Percentiles rank a stretch among this genome's conserved stretches.
phyloP scores from a whole-genome alignment of 2,888 invertebrate genomes.

The Zonitis immaculata region DNA sequence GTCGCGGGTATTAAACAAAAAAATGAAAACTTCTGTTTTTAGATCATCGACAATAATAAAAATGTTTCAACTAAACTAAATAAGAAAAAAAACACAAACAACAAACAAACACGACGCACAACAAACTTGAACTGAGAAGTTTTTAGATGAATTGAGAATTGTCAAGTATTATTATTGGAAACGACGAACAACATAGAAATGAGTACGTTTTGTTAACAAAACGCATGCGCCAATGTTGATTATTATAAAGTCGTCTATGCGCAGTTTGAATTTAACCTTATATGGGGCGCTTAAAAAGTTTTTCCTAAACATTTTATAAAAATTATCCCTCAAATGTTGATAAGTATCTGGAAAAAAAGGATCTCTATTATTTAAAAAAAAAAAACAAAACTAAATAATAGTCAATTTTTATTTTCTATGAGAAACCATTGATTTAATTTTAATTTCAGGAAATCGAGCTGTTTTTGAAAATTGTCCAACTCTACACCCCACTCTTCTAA shows the following conservation, averaged over 20 bases:
- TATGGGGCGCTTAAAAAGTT: constrained; percentile 18
- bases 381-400: too few relatives aligned
- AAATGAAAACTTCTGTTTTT: neutral
- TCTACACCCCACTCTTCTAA: neutral
- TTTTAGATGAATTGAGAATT: constrained; percentile 7
- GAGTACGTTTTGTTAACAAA: constrained; percentile 5
- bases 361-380: too few relatives aligned
- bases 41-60: neutral
- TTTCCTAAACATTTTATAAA: constrained; percentile 9
- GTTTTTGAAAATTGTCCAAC: neutral
- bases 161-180: neutral
- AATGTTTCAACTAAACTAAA: neutral
- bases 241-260: constrained; percentile 29
- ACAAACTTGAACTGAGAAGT: constrained; percentile 25
- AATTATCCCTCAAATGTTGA: neutral
- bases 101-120: constrained; percentile 22
- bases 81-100: constrained; percentile 9
- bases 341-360: neutral
- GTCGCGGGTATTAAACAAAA: neutral
- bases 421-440: neutral
- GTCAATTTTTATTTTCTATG: too few relatives aligned
- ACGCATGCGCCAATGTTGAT: constrained; percentile 25
- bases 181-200: constrained; percentile 1
- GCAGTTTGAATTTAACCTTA: constrained; percentile 29
- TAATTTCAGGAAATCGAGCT: neutral